Evolutionary conservation across 2,113 vertebrate species (phyloP), one percentile per base, ranked within the genome.

Genomic region (Diphyllodes magnificus): DNA sequence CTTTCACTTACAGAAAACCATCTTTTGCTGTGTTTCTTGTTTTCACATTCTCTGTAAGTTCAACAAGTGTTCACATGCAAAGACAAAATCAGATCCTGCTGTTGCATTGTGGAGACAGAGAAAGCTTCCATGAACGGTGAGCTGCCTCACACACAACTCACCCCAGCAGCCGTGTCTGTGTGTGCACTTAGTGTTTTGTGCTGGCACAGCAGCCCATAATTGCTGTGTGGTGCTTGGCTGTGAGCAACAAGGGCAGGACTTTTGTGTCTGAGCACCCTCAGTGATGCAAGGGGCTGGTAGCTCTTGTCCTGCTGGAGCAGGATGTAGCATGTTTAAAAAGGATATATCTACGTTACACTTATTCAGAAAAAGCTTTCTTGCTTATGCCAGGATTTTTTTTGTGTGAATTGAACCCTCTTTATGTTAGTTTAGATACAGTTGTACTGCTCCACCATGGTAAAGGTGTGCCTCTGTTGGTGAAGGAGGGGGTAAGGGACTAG

Each of bases 141-240:
- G 15, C 44, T 71, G 42, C 35, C 44, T 76, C 1, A 2, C 33
- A n/a, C 54, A 24, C 28, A 42, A 2, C 37, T 82, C 4, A 1
- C 42, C 49, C 2, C 30, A 71, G 45, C 31, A 51, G 39, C 37
- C 1, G 0, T 40, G 49, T 51, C 54, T 75, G 17, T 35, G 33
- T 82, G 22, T 2, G 2, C 2, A 3, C 21, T 30, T 7, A 8
- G 15, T 57, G 6, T 59, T 65, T 37, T 68, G 51, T 49, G 47
- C 51, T 0, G 1, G 40, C 14, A 3, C 13, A 28, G 49, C 0
- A 2, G 61, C 37, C 51, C 31, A 17, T 28, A 45, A 64, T 23
- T n/a, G 22, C 39, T 63, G 11, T 11, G 30, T 30, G 57, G 12
- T 24, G 14, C 28, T 50, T 70, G 50, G 22, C 37, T 72, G 49